These are phyloP conservation scores for Drosophila differens DNA, from an alignment of 2,888 invertebrate species.

Conservation along the genomic window DNA sequence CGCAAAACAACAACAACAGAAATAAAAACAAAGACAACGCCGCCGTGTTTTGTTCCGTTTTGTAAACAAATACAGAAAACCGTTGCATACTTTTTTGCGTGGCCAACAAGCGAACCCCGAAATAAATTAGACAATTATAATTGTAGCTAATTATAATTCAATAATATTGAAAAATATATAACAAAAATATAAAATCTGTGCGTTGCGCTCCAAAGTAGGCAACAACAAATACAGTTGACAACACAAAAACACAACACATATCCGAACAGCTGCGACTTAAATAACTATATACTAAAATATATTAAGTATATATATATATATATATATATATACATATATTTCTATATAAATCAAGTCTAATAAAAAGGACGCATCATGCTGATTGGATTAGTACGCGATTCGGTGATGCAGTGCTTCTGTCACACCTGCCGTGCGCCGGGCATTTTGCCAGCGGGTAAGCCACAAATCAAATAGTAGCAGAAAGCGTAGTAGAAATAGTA, in stretches of 20 bases:
- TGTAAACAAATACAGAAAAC: slow-evolving; percentile 45
- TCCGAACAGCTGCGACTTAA: slow-evolving; percentile 35
- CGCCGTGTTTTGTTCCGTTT: slow-evolving; percentile 28
- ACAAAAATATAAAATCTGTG: slow-evolving; percentile 19
- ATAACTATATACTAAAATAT: slow-evolving; percentile 8
- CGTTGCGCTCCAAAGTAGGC: slow-evolving; percentile 31
- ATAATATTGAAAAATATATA: slow-evolving; percentile 1
- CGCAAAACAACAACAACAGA: slow-evolving; percentile 9
- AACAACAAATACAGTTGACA: slow-evolving; percentile 5
- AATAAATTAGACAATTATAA: slow-evolving; percentile 27
- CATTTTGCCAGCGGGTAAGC: slow-evolving; percentile 90
- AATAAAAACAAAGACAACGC: slow-evolving; percentile 5
- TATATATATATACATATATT: slow-evolving; percentile 9
- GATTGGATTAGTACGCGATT: slow-evolving; percentile 95
- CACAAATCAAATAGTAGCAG: slow-evolving; percentile 21
- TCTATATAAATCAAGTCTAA: background rate
- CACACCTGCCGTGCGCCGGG: slow-evolving; percentile 94
- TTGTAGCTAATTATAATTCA: slow-evolving; percentile 8
- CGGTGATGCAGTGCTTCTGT: slow-evolving; percentile 97
- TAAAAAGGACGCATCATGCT: slow-evolving; percentile 87
- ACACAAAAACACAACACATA: slow-evolving; percentile 49
- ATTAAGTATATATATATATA: slow-evolving; percentile 3
- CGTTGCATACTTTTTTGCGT: slow-evolving; percentile 42
- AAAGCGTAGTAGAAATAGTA: slow-evolving; percentile 30
- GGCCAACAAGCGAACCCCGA: background rate